phyloP scores from a whole-genome alignment of 2,888 invertebrate genomes.

The Zygaena filipendulae region DNA sequence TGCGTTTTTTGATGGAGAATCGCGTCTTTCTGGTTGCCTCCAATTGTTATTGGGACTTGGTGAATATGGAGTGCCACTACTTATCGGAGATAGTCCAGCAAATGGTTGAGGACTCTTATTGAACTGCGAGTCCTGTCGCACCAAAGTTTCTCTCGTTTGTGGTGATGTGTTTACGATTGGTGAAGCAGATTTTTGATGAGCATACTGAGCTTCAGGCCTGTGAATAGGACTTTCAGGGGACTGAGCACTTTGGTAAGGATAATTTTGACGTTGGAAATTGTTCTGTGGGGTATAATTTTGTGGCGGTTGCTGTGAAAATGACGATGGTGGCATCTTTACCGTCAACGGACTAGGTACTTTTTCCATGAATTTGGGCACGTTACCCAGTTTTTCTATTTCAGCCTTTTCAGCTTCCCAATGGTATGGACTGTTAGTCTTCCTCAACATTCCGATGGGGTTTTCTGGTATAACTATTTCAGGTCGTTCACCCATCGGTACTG shows the following conservation, averaged over 20 bases:
- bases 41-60: constrained; percentile 56
- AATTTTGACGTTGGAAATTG: constrained; percentile 30
- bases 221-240: constrained; percentile 55
- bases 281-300: constrained; percentile 45
- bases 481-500: constrained; percentile 67
- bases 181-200: constrained; percentile 41
- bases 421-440: constrained; percentile 76
- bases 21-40: constrained; percentile 55
- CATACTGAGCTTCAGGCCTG: constrained; percentile 59
- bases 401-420: constrained; percentile 72
- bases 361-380: constrained; percentile 52
- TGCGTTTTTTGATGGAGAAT: constrained; percentile 36
- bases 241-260: constrained; percentile 35
- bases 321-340: constrained; percentile 50
- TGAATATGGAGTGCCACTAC: constrained; percentile 42
- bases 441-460: constrained; percentile 76
- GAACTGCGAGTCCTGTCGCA: constrained; percentile 61
- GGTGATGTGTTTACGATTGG: constrained; percentile 39
- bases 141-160: constrained; percentile 47
- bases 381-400: constrained; percentile 60
- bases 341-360: constrained; percentile 58
- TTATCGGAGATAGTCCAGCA: constrained; percentile 37
- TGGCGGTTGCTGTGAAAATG: constrained; percentile 49
- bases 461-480: constrained; percentile 81
- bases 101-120: constrained; percentile 63